Percentiles rank a stretch among this genome's conserved stretches.
Conservation (phyloP, 2,888 invertebrate species). For the Andrena bucephala region DNA sequence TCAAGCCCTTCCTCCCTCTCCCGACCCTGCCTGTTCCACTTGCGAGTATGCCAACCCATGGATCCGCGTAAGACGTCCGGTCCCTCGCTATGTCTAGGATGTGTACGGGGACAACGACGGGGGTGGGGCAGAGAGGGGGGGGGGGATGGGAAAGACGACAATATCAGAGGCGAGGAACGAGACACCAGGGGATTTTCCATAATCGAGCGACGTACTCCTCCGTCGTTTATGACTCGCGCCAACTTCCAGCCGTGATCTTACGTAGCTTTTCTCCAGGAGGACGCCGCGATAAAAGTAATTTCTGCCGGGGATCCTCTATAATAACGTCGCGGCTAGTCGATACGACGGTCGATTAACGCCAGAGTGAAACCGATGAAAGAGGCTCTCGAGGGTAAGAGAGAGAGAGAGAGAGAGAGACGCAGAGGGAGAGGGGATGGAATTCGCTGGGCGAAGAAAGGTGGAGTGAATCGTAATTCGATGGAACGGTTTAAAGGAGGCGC, state of each 20-base stretch:
- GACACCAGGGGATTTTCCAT: constrained; percentile 65
- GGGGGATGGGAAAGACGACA: constrained; percentile 29
- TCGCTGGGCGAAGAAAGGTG: background rate
- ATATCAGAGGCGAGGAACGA: constrained; percentile 53
- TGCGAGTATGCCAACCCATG: constrained; percentile 63
- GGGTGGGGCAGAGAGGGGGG: background rate
- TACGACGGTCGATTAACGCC: constrained; percentile 20
- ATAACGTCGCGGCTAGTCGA: constrained; percentile 25
- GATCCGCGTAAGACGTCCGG: constrained; percentile 75
- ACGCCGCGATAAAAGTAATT: constrained; percentile 41
- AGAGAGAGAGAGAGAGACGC: too few species aligned
- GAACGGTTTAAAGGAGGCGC: constrained; percentile 7
- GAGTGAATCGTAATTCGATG: constrained; percentile 20
- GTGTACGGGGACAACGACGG: constrained; percentile 36
- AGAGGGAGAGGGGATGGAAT: background rate
- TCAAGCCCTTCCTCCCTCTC: constrained; percentile 59
- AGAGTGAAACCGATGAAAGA: constrained; percentile 1
- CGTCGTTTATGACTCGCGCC: constrained; percentile 50
- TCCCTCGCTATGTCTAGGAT: constrained; percentile 38
- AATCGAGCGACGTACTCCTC: constrained; percentile 54
- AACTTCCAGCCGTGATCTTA: constrained; percentile 32
- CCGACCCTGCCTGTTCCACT: constrained; percentile 58
- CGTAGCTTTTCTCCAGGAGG: background rate
- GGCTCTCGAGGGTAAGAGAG: background rate
- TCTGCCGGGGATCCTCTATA: constrained; percentile 23